Percentiles rank a stretch among this genome's conserved stretches.
Evolutionary conservation across 2,888 invertebrate species (phyloP).

Genomic region (Melanostoma mellinum): DNA sequence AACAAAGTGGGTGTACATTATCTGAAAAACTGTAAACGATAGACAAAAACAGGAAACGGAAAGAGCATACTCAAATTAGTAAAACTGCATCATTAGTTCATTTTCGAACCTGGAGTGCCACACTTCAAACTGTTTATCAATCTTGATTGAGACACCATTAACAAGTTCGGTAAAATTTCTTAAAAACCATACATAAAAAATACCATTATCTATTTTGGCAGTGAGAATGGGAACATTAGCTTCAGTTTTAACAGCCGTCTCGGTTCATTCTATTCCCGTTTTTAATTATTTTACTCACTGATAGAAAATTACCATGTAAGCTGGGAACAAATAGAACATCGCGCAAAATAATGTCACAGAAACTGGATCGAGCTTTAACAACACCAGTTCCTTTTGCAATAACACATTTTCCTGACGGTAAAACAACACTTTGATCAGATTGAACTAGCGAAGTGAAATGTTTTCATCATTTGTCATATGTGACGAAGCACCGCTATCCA

Average conservation of each 20-base stretch:
- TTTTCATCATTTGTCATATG: slow-evolving; percentile 17
- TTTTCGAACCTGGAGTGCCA: no score
- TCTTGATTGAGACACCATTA: no score
- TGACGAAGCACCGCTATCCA: slow-evolving; percentile 23
- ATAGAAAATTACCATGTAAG: slow-evolving; percentile 23
- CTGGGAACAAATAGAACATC: slow-evolving; percentile 18
- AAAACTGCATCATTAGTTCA: no score
- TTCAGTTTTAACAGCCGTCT: no score
- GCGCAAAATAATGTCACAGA: slow-evolving; percentile 4
- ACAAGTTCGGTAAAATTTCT: neutral
- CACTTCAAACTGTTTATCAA: no score
- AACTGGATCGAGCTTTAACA: no score
- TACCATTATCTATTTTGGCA: slow-evolving; percentile 6
- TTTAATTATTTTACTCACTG: slow-evolving; percentile 12
- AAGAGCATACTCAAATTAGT: no score
- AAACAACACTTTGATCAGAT: neutral
- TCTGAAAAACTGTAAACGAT: no score
- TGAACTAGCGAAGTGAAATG: neutral
- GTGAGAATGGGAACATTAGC: neutral
- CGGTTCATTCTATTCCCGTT: neutral
- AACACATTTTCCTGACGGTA: slow-evolving; percentile 8
- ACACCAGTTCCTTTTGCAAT: no score
- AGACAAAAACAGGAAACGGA: no score
- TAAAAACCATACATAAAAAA: neutral
- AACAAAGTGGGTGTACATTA: no score